Evolutionary conservation across 2,888 invertebrate species (phyloP).

Genomic region (Pandemis corylana): DNA sequence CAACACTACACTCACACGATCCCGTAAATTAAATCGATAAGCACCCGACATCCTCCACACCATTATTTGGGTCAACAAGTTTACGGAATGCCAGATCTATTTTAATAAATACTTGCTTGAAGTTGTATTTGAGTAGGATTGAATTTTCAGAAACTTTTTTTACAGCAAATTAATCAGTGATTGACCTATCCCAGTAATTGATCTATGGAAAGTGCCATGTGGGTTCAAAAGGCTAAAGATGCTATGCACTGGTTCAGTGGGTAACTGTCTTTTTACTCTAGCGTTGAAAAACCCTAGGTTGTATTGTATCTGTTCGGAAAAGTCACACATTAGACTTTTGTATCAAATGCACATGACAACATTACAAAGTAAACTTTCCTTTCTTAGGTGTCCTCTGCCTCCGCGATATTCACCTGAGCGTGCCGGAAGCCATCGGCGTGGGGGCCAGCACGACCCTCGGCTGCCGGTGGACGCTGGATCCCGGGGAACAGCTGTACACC

Average conservation of each 20-base stretch:
- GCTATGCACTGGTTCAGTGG: no score
- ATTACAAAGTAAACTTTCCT: slow-evolving; percentile 19
- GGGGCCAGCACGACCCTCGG: slow-evolving; percentile 89
- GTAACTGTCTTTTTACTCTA: no score
- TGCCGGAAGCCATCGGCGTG: slow-evolving; percentile 89
- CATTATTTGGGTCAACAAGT: background rate
- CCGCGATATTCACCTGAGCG: slow-evolving; percentile 88
- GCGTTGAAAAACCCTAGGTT: no score
- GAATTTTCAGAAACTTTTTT: background rate
- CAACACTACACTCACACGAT: slow-evolving; percentile 4
- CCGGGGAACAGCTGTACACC: slow-evolving; percentile 88
- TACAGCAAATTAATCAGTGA: no score
- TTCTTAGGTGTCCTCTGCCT: slow-evolving; percentile 84
- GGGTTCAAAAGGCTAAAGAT: no score
- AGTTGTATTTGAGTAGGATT: background rate
- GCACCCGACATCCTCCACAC: background rate
- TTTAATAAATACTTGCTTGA: slow-evolving; percentile 2
- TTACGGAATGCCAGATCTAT: background rate
- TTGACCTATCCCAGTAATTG: no score
- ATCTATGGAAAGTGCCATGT: no score
- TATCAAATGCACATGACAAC: no score
- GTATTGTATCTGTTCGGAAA: no score
- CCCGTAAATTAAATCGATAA: slow-evolving; percentile 22
- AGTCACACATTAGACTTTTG: no score
- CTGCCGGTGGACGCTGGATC: slow-evolving; percentile 90